A percentile compares a stretch with the other conserved stretches of the same genome.
Conservation (phyloP, 1,140 invertebrate species). For the Holcopasites calliopsidis region DNA sequence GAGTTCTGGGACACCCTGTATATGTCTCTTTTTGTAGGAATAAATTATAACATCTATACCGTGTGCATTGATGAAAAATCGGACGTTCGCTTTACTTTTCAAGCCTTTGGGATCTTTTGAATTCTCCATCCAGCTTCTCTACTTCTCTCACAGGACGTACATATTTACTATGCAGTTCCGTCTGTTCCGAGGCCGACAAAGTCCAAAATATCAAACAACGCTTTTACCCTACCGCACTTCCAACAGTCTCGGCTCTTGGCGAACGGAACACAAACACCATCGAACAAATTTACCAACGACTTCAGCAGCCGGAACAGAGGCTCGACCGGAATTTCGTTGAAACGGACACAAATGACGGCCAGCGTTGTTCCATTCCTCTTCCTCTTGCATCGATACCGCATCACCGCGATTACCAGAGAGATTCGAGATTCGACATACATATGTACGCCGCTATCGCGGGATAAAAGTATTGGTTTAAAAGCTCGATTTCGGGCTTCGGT, state of each 20-base stretch:
- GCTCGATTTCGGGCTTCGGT: constrained; percentile 15
- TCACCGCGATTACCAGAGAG: constrained; percentile 31
- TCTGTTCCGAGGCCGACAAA: constrained; percentile 1
- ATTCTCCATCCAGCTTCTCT: neutral
- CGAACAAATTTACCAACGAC: constrained; percentile 40
- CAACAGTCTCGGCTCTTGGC: constrained; percentile 5
- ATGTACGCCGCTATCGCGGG: constrained; percentile 4
- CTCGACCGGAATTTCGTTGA: constrained; percentile 10
- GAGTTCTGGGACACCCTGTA: too few species aligned
- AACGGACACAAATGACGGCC: constrained; percentile 9
- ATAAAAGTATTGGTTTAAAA: constrained; percentile 41
- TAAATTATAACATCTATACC: too few species aligned
- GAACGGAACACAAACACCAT: constrained; percentile 32
- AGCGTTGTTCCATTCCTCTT: neutral
- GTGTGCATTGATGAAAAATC: too few species aligned
- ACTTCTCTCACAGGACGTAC: neutral
- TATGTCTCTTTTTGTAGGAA: too few species aligned
- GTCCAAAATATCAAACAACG: constrained; percentile 41
- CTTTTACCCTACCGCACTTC: constrained; percentile 23
- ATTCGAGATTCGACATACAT: constrained; percentile 12
- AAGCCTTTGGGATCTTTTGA: neutral
- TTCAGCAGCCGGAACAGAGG: neutral
- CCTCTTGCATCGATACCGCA: constrained; percentile 19
- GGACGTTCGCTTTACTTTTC: neutral
- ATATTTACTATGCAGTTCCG: constrained; percentile 13